Evolutionary conservation across 2,113 vertebrate species (phyloP).

Genomic region (Bos javanicus): DNA sequence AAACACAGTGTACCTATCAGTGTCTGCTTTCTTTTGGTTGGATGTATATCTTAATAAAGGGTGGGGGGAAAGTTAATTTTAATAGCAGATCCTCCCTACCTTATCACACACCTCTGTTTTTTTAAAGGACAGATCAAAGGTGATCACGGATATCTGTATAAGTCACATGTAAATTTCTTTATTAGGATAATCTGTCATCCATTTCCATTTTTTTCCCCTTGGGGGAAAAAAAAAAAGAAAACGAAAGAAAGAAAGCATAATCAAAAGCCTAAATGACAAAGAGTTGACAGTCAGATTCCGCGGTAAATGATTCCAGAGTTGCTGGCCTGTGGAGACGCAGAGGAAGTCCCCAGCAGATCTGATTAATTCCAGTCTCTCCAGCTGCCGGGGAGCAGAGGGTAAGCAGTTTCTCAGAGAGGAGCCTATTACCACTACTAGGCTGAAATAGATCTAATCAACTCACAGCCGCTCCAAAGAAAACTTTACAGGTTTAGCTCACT

Average conservation of each 20-base stretch:
- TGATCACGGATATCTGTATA: conserved; percentile 87
- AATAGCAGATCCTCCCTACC: conserved; percentile 64
- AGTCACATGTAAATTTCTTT: conserved; percentile 87
- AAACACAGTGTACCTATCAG: conserved; percentile 51
- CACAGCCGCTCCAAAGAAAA: conserved; percentile 92
- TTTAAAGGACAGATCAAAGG: conserved; percentile 83
- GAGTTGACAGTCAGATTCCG: conserved; percentile 99
- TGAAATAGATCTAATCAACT: conserved; percentile 99
- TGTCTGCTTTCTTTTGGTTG: conserved; percentile 70
- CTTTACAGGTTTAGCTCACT: conserved; percentile 93
- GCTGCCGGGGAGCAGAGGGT: conserved; percentile 95
- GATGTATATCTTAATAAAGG: conserved; percentile 76
- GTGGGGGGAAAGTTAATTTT: conserved; percentile 71
- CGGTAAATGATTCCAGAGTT: conserved; percentile 99
- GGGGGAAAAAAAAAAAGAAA: not conserved
- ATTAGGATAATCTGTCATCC: conserved; percentile 94
- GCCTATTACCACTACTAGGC: conserved; percentile 97
- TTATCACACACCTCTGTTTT: conserved; percentile 73
- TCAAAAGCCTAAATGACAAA: conserved; percentile 99
- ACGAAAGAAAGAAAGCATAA: conserved; percentile 83
- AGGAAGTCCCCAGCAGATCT: conserved; percentile 99
- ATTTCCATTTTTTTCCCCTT: conserved; percentile 87
- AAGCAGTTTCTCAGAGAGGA: conserved; percentile 95
- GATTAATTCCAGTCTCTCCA: conserved; percentile 99
- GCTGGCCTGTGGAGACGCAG: conserved; percentile 94